phyloP scores from a whole-genome alignment of 2,797 vertebrate species.

The Hylomyscus alleni region DNA sequence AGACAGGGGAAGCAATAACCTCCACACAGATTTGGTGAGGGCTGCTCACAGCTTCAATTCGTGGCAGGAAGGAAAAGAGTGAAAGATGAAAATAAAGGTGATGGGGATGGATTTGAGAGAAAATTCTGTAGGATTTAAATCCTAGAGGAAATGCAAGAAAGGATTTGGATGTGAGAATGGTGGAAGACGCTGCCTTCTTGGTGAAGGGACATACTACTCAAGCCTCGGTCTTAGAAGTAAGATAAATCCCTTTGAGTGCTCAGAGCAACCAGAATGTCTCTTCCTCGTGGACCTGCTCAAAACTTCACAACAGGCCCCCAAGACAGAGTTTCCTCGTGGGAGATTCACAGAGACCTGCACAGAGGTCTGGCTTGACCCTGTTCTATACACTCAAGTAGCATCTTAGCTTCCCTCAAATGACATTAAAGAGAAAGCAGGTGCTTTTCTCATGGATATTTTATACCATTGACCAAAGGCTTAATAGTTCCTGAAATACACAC shows the following conservation, averaged over 20 bases:
- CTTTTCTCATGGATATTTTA: neutral
- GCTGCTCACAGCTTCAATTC: neutral
- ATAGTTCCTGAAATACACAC: neutral
- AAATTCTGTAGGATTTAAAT: neutral
- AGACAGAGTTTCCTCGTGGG: neutral
- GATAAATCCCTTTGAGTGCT: neutral
- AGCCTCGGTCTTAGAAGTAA: neutral
- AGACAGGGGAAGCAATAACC: neutral
- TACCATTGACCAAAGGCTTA: neutral
- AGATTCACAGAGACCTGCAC: neutral
- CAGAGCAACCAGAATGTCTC: neutral
- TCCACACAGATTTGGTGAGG: neutral
- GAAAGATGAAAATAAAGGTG: slow-evolving; percentile 10
- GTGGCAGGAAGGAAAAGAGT: neutral
- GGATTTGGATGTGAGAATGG: neutral
- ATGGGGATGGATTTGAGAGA: neutral
- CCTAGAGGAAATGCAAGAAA: neutral
- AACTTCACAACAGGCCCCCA: neutral
- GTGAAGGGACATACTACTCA: neutral
- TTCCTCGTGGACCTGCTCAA: neutral
- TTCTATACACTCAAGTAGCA: neutral
- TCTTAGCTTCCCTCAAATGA: neutral
- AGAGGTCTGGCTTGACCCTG: neutral
- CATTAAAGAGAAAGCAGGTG: neutral
- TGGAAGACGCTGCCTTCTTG: neutral